Evolutionary conservation across 2,797 vertebrate species (phyloP), one percentile per base, ranked within the genome.

Genomic region (Xenopus petersii): DNA sequence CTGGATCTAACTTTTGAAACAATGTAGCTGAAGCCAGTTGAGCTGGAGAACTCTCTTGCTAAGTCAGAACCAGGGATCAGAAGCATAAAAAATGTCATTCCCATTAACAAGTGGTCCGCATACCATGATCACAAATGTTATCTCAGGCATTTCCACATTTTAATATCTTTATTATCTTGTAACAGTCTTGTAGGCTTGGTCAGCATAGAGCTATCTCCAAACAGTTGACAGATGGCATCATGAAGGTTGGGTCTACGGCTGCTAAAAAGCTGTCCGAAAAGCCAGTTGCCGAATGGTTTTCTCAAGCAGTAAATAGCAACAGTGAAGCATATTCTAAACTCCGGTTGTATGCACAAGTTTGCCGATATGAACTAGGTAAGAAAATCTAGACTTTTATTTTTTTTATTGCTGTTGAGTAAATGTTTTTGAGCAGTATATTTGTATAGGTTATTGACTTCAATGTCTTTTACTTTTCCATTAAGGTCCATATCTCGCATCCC

Each of bases 281-380:
- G 84, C 86, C 95, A 12, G 94, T 98, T 83, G 95, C 94, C 0
- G 97, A 99, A 65, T 99, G 97, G 97, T 98, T 99, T 89, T 94
- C 95, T 70, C 97, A 98, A 84, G 90, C 93, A 78, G 88, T 93
- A 83, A 94, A 93, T 74, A 80, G 92, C 89, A 95, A 91, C 93
- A 93, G 83, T 2, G 98, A 99, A 70, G 93, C 94, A 0, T 96
- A 97, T 87, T 93, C 93, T 83, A 98, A 97, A 87, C 95, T 99
- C 83, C 96, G 96, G 87, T 93, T 99, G 80, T 99, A 98, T 59
- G 96, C 98, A 83, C 96, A 99, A 97, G 96, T 98, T 84, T 99
- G 97, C 92, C 94, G 93, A 89, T 96, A 98, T 0, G 95, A 97
- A 84, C 89, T 99, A 73, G 98, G 98, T 99, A 93, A 64, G 49